phyloP scores from a whole-genome alignment of 2,797 vertebrate genomes.

The Phoeniculus purpureus region DNA sequence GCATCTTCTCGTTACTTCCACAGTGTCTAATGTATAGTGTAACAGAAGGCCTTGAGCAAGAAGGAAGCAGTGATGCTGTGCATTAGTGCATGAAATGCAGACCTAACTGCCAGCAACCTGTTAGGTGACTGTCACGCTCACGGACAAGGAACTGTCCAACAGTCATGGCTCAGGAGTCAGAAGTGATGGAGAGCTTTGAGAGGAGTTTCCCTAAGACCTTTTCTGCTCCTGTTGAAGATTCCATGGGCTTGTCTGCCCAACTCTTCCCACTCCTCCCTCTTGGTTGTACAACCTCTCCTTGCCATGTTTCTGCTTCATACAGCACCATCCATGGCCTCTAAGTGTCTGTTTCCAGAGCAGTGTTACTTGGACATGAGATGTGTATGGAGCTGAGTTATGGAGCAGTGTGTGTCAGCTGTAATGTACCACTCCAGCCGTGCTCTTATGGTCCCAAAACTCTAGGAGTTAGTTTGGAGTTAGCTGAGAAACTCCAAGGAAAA shows the following conservation, averaged over 20 bases:
- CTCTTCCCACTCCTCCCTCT: not conserved
- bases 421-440: not conserved
- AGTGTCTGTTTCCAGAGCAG: not conserved
- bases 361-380: not conserved
- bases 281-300: not conserved
- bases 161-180: not conserved
- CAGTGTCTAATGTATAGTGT: not conserved
- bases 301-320: not conserved
- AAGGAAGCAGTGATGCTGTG: not conserved
- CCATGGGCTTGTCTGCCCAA: not conserved
- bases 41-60: slow-evolving; percentile 13
- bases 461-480: not conserved
- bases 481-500: not conserved
- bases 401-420: not conserved
- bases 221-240: not conserved
- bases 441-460: not conserved
- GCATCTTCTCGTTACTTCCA: not conserved
- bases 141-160: not conserved
- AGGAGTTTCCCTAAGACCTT: not conserved
- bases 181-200: not conserved
- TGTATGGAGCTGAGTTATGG: not conserved
- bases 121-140: accelerated
- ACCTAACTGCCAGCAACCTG: not conserved
- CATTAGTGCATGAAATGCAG: not conserved
- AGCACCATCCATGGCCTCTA: not conserved